A percentile compares a stretch with the other conserved stretches of the same genome.
Conservation (phyloP, 1,140 invertebrate genomes). For the Drosophila punjabiensis region DNA sequence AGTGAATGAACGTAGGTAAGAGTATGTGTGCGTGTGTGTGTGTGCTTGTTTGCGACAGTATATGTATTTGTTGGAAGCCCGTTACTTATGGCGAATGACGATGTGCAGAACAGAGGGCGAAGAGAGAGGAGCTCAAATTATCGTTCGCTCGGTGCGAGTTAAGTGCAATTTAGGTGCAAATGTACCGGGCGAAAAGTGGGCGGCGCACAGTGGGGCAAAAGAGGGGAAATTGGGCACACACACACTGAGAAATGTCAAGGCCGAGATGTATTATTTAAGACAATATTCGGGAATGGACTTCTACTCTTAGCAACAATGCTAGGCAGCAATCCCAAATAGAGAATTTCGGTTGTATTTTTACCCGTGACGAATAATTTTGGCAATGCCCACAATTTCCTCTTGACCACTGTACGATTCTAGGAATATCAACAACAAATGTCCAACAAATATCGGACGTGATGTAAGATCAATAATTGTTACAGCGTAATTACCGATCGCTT, state of each 20-base stretch:
- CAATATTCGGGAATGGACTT: not conserved
- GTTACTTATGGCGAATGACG: slow-evolving; percentile 41
- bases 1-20: slow-evolving; percentile 58
- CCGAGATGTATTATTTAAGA: slow-evolving; percentile 16
- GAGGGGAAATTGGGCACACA: not conserved
- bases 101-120: not conserved
- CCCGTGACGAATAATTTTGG: not conserved
- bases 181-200: slow-evolving; percentile 50
- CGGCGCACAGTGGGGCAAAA: slow-evolving; percentile 27
- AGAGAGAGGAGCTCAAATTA: slow-evolving; percentile 20
- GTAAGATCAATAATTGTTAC: not conserved
- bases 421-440: not conserved
- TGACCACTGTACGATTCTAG: not conserved
- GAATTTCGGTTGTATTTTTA: not conserved
- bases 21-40: not conserved
- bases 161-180: slow-evolving; percentile 60
- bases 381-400: not conserved
- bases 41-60: slow-evolving; percentile 7
- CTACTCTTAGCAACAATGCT: not conserved
- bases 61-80: slow-evolving; percentile 13
- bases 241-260: slow-evolving; percentile 16
- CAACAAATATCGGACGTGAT: not conserved
- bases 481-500: not conserved
- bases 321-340: not conserved
- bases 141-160: slow-evolving; percentile 15